A percentile compares a stretch with the other conserved stretches of the same genome.
Conservation (phyloP, 1,140 invertebrate genomes). For the Eupristina koningsbergeri region DNA sequence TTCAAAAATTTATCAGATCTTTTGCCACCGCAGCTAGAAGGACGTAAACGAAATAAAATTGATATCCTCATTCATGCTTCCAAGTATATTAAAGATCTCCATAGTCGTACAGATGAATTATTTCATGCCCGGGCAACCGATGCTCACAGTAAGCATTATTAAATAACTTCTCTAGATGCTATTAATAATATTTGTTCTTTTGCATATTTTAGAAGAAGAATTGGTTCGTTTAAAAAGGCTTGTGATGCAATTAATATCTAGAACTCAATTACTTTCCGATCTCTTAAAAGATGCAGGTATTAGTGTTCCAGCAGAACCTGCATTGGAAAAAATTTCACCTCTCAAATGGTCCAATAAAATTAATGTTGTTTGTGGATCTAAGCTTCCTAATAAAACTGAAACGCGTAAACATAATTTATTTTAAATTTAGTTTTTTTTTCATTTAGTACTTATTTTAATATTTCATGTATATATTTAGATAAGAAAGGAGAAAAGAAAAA, state of each 20-base stretch:
- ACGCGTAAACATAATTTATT: conserved; percentile 35
- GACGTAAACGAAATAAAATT: conserved; percentile 71
- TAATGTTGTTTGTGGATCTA: conserved; percentile 63
- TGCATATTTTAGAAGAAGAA: conserved; percentile 71
- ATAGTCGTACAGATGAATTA: conserved; percentile 68
- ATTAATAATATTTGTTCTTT: neutral
- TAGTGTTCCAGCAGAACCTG: conserved; percentile 69
- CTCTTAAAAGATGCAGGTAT: conserved; percentile 71
- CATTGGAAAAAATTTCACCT: conserved; percentile 71
- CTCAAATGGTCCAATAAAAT: conserved; percentile 73
- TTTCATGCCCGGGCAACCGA: conserved; percentile 66
- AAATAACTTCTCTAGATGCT: neutral
- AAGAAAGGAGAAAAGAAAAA: conserved; percentile 59
- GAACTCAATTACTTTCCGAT: conserved; percentile 67
- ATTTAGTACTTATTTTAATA: conserved; percentile 9
- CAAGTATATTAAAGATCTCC: conserved; percentile 73
- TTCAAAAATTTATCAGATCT: conserved; percentile 72
- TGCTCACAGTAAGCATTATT: conserved; percentile 64
- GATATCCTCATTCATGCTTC: conserved; percentile 72
- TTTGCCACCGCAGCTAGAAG: conserved; percentile 72
- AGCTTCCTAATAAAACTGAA: conserved; percentile 57
- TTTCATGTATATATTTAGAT: conserved; percentile 49
- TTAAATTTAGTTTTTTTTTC: conserved; percentile 8
- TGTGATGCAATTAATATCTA: conserved; percentile 66
- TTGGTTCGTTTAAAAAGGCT: conserved; percentile 68